Conservation (phyloP, 30 jellyfish, hydroid and myxozoan genomes). For the Pelagia noctiluca region DNA sequence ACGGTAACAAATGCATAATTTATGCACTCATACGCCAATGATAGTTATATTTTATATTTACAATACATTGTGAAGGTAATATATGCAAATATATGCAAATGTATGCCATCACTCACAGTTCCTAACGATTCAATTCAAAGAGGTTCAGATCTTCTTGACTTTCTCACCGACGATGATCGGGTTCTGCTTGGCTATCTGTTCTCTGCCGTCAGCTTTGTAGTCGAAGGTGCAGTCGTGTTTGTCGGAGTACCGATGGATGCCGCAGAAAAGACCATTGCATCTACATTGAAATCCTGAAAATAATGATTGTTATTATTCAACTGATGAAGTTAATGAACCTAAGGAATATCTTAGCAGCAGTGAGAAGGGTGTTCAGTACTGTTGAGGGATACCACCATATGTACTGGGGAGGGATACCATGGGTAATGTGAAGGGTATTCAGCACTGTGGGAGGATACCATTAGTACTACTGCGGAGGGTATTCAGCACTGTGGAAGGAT, state of each 20-base stretch:
- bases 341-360: too few species aligned
- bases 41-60: background rate
- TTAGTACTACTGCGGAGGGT: too few species aligned
- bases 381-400: too few species aligned
- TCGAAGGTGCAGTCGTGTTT: slow-evolving; percentile 86
- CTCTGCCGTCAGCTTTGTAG: slow-evolving; percentile 91
- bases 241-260: slow-evolving; percentile 91
- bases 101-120: background rate
- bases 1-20: background rate
- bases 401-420: too few species aligned
- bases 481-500: too few species aligned
- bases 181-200: slow-evolving; percentile 82
- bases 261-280: slow-evolving; percentile 88
- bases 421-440: too few species aligned
- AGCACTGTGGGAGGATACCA: too few species aligned
- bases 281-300: slow-evolving; percentile 84
- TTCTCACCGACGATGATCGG: slow-evolving; percentile 95
- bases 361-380: too few species aligned
- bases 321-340: too few species aligned
- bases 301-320: too few species aligned
- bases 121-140: slow-evolving; percentile 9
- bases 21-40: background rate
- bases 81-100: slow-evolving; percentile 6
- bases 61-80: slow-evolving; percentile 1
- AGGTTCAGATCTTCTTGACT: slow-evolving; percentile 72